Evolutionary conservation across 1,140 invertebrate species (phyloP), one percentile per base, ranked within the genome.

Genomic region (Aethina tumida): DNA sequence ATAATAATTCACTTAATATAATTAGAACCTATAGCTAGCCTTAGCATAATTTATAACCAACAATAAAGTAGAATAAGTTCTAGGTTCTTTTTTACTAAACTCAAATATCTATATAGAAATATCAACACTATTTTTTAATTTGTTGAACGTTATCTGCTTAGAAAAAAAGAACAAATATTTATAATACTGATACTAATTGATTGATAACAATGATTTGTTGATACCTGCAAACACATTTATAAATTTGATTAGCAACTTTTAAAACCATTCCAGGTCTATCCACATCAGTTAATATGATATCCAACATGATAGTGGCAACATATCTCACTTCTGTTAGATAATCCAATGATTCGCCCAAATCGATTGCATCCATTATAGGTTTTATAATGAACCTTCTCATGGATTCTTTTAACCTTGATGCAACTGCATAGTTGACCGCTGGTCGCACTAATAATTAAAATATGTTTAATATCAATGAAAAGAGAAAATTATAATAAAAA

Each of bases 321-420:
- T 74, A 67, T 32, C 79, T 68, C 65, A 81, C 77, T 56, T 80
- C 77, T 0, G 75, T 76, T 3, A 80, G 53, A 52, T 75, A 75
- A 40, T 80, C 75, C 32, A 80, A 56, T 0, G 74, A 73, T 47
- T 79, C 74, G 32, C 73, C 65, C 31, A 69, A 66, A 47, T 78
- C 74, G 2, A 75, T 67, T 0, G 70, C 70, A 19, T 66, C 56
- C 9, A 74, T 60, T 0, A 77, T 68, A 2, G 74, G 73, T 6
- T 59, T 58, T 10, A 72, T 50, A 51, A 75, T 69, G 39, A 71
- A 77, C 21, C 65, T 66, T 24, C 61, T 60, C 2, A 75, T 48
- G 12, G 57, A 41, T 43, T 63, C 59, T 35, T 19, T 32, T 43
- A 34, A 4, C 35, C 49, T 60, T 30, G 30, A 15, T 45, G 44